A percentile compares a stretch with the other conserved stretches of the same genome.
Conservation (phyloP, 35 echinoderm and acorn worm genomes). For the Chiridota heheva region DNA sequence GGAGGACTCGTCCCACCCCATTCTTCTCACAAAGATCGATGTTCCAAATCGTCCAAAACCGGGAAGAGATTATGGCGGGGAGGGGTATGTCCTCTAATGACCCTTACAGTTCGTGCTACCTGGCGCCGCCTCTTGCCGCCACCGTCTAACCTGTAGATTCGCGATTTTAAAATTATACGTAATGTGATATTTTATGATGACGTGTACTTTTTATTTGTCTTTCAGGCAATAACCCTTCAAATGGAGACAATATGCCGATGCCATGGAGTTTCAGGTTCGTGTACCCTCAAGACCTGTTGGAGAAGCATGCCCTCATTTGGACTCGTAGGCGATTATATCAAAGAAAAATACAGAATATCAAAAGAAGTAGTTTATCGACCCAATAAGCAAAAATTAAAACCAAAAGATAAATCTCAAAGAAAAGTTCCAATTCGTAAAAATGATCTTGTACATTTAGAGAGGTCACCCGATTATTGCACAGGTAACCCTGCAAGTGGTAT, state of each 20-base stretch:
- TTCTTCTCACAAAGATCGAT: too few species aligned
- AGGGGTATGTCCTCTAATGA: too few species aligned
- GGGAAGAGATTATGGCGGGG: too few species aligned
- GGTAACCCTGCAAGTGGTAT: constrained; percentile 10
- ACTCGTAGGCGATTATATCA: constrained; percentile 61
- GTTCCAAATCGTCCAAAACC: too few species aligned
- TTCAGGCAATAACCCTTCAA: constrained; percentile 42
- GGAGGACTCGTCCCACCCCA: too few species aligned
- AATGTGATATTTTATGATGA: too few species aligned
- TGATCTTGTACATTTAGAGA: constrained; percentile 29
- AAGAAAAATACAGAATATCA: constrained; percentile 30
- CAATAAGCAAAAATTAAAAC: constrained; percentile 33
- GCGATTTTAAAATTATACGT: too few species aligned
- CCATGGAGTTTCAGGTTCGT: constrained; percentile 71
- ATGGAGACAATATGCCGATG: constrained; percentile 68
- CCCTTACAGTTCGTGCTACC: too few species aligned
- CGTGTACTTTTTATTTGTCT: constrained; percentile 22
- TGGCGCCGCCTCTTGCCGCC: too few species aligned
- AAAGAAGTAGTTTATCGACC: constrained; percentile 13
- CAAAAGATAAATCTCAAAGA: neutral
- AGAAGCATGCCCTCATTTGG: constrained; percentile 57
- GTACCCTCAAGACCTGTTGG: constrained; percentile 76
- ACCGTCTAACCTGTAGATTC: too few species aligned
- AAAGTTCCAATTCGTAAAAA: neutral
- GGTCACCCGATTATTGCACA: constrained; percentile 47